phyloP scores from a whole-genome alignment of 2,888 invertebrate genomes.

The Leucozona laternaria region DNA sequence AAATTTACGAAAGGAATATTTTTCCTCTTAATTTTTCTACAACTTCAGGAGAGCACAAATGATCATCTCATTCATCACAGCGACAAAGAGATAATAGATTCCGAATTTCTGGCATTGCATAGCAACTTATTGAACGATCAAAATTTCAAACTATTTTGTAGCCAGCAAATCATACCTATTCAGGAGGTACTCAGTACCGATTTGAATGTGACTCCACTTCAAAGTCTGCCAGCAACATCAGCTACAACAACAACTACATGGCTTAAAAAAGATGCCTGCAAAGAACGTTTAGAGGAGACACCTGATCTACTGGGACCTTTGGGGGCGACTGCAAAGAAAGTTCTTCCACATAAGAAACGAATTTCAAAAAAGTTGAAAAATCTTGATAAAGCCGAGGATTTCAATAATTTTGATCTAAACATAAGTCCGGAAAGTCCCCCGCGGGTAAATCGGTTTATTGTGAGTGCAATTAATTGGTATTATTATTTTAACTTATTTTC shows the following conservation, averaged over 20 bases:
- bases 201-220: slow-evolving; percentile 45
- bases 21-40: background rate
- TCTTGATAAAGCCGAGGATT: slow-evolving; percentile 75
- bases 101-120: slow-evolving; percentile 63
- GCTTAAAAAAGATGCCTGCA: slow-evolving; percentile 56
- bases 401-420: slow-evolving; percentile 11
- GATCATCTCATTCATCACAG: slow-evolving; percentile 60
- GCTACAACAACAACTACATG: slow-evolving; percentile 33
- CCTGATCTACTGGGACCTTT: slow-evolving; percentile 49
- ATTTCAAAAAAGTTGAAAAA: slow-evolving; percentile 90
- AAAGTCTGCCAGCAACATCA: slow-evolving; percentile 35
- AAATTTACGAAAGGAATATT: background rate
- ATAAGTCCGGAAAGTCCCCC: slow-evolving; percentile 43
- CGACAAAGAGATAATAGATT: slow-evolving; percentile 62
- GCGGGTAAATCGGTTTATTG: slow-evolving; percentile 32
- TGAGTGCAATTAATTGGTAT: too few relatives aligned
- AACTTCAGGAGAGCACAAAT: slow-evolving; percentile 49
- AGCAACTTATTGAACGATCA: slow-evolving; percentile 65
- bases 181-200: slow-evolving; percentile 49
- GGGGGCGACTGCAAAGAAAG: slow-evolving; percentile 85
- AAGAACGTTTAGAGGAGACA: slow-evolving; percentile 36
- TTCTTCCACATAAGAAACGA: slow-evolving; percentile 93
- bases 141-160: slow-evolving; percentile 65
- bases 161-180: slow-evolving; percentile 58
- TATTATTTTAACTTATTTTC: too few relatives aligned